These are phyloP conservation scores for Sapajus apella DNA, from an alignment of 2,113 vertebrate genomes.

Conservation along the genomic window DNA sequence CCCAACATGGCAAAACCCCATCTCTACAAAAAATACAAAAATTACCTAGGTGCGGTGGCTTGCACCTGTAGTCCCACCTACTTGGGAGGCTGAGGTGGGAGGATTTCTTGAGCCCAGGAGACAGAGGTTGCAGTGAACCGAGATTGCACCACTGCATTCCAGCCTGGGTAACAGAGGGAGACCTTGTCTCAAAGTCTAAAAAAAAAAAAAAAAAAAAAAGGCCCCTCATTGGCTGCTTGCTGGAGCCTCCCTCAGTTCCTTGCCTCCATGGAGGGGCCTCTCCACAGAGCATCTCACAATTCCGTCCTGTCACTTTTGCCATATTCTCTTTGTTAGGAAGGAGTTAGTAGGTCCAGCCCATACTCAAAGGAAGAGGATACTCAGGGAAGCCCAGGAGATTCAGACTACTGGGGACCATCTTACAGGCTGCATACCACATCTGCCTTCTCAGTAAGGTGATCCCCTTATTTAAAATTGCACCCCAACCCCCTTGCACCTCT, in stretches of 20 bases:
- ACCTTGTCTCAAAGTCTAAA: too few species aligned
- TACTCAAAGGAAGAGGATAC: neutral
- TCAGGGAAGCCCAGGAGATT: neutral
- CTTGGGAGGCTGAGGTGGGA: too few species aligned
- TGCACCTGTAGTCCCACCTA: too few species aligned
- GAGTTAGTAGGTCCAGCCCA: neutral
- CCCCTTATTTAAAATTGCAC: neutral
- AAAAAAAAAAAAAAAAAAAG: too few species aligned
- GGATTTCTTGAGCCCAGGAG: too few species aligned
- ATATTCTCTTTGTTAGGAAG: neutral
- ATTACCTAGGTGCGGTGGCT: too few species aligned
- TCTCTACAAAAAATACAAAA: too few species aligned
- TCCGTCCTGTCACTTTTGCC: neutral
- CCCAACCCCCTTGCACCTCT: neutral
- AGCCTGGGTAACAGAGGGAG: too few species aligned
- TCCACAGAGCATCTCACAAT: neutral
- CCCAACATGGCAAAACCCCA: too few species aligned
- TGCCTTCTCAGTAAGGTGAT: neutral
- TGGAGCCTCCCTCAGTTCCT: neutral
- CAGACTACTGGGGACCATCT: neutral
- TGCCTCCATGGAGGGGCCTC: neutral
- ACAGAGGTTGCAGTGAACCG: too few species aligned
- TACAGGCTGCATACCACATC: neutral
- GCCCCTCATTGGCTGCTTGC: neutral
- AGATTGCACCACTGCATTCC: too few species aligned